phyloP scores from a whole-genome alignment of 2,797 vertebrate species.

The Pempheris klunzingeri region DNA sequence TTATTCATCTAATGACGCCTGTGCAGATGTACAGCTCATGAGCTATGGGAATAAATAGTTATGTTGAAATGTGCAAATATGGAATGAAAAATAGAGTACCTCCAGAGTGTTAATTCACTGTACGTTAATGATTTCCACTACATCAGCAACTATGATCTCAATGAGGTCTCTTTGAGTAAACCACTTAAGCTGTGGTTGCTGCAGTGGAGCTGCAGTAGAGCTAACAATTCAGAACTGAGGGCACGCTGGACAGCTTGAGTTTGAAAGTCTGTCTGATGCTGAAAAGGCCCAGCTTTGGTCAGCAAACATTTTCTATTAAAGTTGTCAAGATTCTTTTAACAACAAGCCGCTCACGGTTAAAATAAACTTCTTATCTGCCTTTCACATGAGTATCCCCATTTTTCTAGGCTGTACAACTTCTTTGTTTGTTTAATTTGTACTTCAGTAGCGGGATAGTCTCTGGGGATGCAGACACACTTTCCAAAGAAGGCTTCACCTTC shows the following conservation, averaged over 20 bases:
- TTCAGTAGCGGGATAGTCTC: constrained; percentile 9
- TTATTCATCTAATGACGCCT: constrained; percentile 42
- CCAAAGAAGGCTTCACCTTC: constrained; percentile 7
- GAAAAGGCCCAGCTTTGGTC: constrained; percentile 19
- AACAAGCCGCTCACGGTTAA: not conserved
- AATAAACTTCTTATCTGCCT: constrained; percentile 29
- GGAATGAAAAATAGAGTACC: not conserved
- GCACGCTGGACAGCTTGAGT: not conserved
- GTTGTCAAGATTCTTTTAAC: not conserved
- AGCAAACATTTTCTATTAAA: constrained; percentile 23
- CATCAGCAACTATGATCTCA: constrained; percentile 15
- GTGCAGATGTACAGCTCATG: constrained; percentile 10
- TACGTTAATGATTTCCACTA: constrained; percentile 14
- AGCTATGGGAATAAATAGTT: constrained; percentile 8
- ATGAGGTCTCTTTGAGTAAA: not conserved
- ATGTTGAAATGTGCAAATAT: constrained; percentile 6
- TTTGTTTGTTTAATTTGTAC: constrained; percentile 17
- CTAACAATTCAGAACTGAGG: not conserved
- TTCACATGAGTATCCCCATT: not conserved
- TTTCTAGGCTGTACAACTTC: not conserved
- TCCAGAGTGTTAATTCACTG: not conserved
- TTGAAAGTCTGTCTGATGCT: not conserved
- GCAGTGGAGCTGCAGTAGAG: constrained; percentile 1
- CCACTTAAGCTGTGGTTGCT: constrained; percentile 21
- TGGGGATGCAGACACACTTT: constrained; percentile 9